phyloP scores from a whole-genome alignment of 2,113 vertebrate genomes.

The Actinemys pallida region DNA sequence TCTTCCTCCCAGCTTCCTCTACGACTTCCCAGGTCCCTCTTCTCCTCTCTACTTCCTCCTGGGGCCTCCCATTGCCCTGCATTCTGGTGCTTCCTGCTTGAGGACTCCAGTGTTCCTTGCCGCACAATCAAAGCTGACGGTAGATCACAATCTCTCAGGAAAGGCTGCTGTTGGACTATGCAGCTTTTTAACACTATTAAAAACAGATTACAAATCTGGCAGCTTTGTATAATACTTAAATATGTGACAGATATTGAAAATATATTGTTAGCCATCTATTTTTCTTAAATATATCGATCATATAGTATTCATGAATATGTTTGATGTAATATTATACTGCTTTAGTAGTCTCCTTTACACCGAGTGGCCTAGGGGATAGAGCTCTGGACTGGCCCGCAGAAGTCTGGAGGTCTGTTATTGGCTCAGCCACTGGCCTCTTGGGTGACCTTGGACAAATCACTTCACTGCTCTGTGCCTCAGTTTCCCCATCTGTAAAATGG shows the following conservation, averaged over 20 bases:
- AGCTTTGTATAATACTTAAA: not conserved
- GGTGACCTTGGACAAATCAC: not conserved
- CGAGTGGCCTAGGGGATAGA: not conserved
- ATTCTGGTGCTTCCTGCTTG: not conserved
- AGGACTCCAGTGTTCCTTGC: not conserved
- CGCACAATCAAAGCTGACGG: accelerated
- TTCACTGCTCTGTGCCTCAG: not conserved
- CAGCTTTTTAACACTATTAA: not conserved
- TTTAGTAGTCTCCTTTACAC: not conserved
- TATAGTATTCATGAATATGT: not conserved
- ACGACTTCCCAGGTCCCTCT: not conserved
- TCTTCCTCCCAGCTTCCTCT: not conserved
- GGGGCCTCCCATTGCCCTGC: not conserved
- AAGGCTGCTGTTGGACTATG: not conserved
- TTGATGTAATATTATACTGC: not conserved
- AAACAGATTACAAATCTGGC: not conserved
- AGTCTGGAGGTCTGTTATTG: not conserved
- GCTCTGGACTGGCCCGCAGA: not conserved
- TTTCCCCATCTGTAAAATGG: not conserved
- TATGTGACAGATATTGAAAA: not conserved
- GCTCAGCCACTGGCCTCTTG: no score
- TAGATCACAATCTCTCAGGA: not conserved
- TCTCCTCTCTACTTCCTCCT: not conserved
- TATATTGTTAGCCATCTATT: not conserved
- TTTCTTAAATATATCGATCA: not conserved